Base-by-base conservation (phyloP, 2,113 vertebrate genomes). In the Ramphastos sulfuratus region DNA sequence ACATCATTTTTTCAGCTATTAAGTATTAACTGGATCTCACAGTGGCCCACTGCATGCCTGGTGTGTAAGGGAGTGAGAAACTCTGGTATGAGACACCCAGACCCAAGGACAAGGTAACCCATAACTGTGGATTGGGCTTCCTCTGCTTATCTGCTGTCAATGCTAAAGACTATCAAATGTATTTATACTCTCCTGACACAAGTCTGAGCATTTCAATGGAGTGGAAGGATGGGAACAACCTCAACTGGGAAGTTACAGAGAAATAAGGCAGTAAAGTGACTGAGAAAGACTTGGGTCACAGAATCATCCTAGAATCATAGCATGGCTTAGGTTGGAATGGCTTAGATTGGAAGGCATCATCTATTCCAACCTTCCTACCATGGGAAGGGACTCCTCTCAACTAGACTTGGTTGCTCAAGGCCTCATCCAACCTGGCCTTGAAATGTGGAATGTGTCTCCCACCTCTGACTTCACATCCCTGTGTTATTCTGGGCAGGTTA, bases 21-120 rank as follows among this genome's bases (percentile, higher is more conserved):
- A 87, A 92, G 85, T 95, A 93, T 93, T 92, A 94, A 87, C 63
- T 44, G 33, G 16, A 25, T 89, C 56, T 56, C 70, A 69, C 69
- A 42, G 31, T 24, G 55, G 18, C 23, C 65, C 23, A 20, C n/a
- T 75, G 39, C 44, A 42, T 12, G 19, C 39, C 17, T 24, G 25
- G 84, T 74, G 14, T 33, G 46, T 44, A 37, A 87, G 21, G 20
- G 31, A 24, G 31, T 1, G 3, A 64, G 52, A n/a, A 52, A 73
- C 20, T 78, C 3, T 17, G 60, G 67, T 48, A 70, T 64, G 54
- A 88, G 60, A 58, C 27, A 46, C 17, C 46, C 23, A 60, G 74
- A 80, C 70, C 6, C 24, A 80, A 92, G 67, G 71, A 66, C 21
- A 82, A 55, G 82, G 14, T 50, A n/a, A 63, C 18, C 44, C 33